These are phyloP conservation scores for Perccottus glenii DNA, from an alignment of 2,113 vertebrate genomes.

Conservation along the genomic window DNA sequence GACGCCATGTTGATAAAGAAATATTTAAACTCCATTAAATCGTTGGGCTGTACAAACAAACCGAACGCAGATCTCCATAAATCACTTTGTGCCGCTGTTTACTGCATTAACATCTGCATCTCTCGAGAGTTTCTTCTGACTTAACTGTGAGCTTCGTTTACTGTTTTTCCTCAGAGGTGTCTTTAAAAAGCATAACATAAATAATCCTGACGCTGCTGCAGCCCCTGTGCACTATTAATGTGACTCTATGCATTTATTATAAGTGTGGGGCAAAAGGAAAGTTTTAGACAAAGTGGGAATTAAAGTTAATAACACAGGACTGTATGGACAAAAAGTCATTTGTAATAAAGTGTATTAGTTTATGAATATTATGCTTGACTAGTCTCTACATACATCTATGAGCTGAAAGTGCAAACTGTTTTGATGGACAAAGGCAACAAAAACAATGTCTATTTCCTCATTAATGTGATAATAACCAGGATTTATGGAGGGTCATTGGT, in stretches of 20 bases:
- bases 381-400: no score
- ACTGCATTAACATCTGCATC: not conserved
- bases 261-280: not conserved
- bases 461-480: no score
- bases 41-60: not conserved
- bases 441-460: no score
- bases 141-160: not conserved
- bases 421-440: no score
- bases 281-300: not conserved
- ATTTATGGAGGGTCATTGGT: no score
- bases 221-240: not conserved
- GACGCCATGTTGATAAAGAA: not conserved
- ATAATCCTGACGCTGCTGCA: constrained; percentile 1
- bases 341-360: no score
- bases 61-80: not conserved
- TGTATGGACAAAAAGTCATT: no score
- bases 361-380: no score
- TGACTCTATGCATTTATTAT: not conserved
- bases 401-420: no score
- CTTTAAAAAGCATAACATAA: constrained; percentile 1
- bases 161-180: not conserved
- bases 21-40: constrained; percentile 8
- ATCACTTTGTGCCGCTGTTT: not conserved
- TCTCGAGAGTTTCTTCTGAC: not conserved
- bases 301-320: not conserved